Evolutionary conservation across 2,797 vertebrate genomes (phyloP).

Genomic region (Argentina silus): DNA sequence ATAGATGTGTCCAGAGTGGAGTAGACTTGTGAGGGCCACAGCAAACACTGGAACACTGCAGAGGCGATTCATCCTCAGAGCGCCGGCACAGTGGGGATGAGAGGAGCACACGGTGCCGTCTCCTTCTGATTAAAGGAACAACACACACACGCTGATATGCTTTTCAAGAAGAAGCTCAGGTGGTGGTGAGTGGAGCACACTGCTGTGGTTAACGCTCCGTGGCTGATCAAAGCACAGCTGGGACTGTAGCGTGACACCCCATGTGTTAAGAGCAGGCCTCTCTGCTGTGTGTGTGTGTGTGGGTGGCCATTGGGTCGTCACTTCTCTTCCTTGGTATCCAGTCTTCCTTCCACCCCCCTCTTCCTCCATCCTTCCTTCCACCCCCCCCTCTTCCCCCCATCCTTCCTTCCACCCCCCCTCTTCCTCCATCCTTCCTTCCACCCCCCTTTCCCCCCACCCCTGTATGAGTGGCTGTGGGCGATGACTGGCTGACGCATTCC

Average conservation of each 20-base stretch:
- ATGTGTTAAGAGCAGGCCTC: background rate
- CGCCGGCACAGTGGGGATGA: too few relatives aligned
- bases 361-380: background rate
- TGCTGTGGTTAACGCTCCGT: background rate
- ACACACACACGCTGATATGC: background rate
- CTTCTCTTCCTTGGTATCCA: background rate
- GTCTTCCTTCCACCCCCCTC: background rate
- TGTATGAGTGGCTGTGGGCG: background rate
- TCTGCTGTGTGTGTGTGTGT: background rate
- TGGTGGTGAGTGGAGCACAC: conserved; percentile 10
- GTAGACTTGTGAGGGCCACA: too few relatives aligned
- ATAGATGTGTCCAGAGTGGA: too few relatives aligned
- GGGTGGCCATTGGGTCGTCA: background rate
- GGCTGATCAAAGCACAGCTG: background rate
- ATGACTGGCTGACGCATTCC: background rate
- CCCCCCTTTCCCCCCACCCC: background rate
- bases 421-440: background rate
- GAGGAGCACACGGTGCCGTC: too few relatives aligned
- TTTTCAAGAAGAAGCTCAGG: background rate
- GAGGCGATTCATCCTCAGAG: too few relatives aligned
- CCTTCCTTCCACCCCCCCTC: background rate
- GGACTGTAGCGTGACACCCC: background rate
- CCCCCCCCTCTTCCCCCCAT: background rate
- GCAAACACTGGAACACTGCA: too few relatives aligned
- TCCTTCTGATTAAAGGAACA: background rate